Percentiles rank a stretch among this genome's conserved stretches.
Conservation (phyloP, 2,888 invertebrate species). For the Drosophila eohydei region DNA sequence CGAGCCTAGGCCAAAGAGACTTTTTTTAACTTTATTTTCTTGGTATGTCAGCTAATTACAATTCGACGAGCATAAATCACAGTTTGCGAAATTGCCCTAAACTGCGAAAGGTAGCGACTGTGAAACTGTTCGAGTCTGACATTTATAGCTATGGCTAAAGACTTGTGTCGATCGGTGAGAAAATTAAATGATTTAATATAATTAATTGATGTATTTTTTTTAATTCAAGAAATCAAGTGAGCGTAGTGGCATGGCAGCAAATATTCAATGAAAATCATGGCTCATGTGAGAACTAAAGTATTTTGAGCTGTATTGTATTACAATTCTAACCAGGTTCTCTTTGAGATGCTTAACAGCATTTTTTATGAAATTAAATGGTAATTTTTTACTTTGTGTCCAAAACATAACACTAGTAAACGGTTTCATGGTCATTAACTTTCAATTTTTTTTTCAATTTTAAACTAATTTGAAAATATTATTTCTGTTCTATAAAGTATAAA, state of each 20-base stretch:
- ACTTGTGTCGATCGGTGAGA: not conserved
- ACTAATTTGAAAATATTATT: too few species aligned
- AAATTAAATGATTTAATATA: not conserved
- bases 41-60: conserved; percentile 36
- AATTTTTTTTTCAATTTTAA: too few species aligned
- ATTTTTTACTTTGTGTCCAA: too few species aligned
- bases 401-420: too few species aligned
- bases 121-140: not conserved
- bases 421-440: too few species aligned
- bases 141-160: not conserved
- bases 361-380: not conserved
- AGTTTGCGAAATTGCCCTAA: conserved; percentile 6
- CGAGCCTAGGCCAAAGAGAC: conserved; percentile 45
- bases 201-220: conserved; percentile 10
- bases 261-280: not conserved
- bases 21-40: not conserved
- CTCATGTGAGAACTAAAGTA: not conserved
- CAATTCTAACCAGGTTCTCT: too few species aligned
- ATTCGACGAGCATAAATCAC: conserved; percentile 40
- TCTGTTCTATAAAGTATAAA: too few species aligned
- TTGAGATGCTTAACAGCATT: not conserved
- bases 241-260: not conserved
- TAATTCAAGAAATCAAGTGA: not conserved
- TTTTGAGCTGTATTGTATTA: not conserved
- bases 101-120: conserved; percentile 9